phyloP scores from a whole-genome alignment of 2,113 vertebrate species.

The Reinhardtius hippoglossoides region DNA sequence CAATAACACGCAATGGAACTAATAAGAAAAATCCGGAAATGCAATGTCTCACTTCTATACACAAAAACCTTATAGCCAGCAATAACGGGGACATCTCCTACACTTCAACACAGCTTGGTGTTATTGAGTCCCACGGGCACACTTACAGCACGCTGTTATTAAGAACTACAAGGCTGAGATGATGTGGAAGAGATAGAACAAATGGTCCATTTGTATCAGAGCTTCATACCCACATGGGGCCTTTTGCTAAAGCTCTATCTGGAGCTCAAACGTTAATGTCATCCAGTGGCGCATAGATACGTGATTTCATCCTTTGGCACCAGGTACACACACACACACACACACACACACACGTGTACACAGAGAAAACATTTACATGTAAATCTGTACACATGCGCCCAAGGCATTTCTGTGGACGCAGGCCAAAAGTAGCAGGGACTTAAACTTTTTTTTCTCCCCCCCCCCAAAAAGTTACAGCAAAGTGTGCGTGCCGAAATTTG shows the following conservation, averaged over 20 bases:
- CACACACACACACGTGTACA: slow-evolving; percentile 3
- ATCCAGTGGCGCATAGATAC: slow-evolving; percentile 33
- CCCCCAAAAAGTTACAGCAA: not conserved
- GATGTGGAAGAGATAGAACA: slow-evolving; percentile 53
- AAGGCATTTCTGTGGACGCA: slow-evolving; percentile 26
- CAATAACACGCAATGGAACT: slow-evolving; percentile 29
- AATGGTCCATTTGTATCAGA: slow-evolving; percentile 74
- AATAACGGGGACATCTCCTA: slow-evolving; percentile 59
- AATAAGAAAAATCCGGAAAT: slow-evolving; percentile 67
- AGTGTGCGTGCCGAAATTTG: slow-evolving; percentile 34
- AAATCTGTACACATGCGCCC: slow-evolving; percentile 29
- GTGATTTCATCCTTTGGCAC: slow-evolving; percentile 36
- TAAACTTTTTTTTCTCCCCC: not conserved
- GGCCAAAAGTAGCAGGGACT: slow-evolving; percentile 47
- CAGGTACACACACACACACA: slow-evolving; percentile 10
- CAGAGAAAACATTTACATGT: slow-evolving; percentile 25
- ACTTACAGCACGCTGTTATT: slow-evolving; percentile 69
- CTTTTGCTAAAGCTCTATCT: slow-evolving; percentile 44
- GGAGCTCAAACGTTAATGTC: slow-evolving; percentile 27
- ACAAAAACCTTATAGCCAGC: slow-evolving; percentile 65
- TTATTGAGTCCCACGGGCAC: slow-evolving; percentile 74
- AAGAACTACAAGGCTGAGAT: slow-evolving; percentile 56
- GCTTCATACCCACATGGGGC: slow-evolving; percentile 59
- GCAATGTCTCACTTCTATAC: slow-evolving; percentile 64
- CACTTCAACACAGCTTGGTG: slow-evolving; percentile 59